Percentiles rank a stretch among this genome's conserved stretches.
phyloP scores from a whole-genome alignment of 2,797 vertebrate genomes.

The Adelosebastes latens region DNA sequence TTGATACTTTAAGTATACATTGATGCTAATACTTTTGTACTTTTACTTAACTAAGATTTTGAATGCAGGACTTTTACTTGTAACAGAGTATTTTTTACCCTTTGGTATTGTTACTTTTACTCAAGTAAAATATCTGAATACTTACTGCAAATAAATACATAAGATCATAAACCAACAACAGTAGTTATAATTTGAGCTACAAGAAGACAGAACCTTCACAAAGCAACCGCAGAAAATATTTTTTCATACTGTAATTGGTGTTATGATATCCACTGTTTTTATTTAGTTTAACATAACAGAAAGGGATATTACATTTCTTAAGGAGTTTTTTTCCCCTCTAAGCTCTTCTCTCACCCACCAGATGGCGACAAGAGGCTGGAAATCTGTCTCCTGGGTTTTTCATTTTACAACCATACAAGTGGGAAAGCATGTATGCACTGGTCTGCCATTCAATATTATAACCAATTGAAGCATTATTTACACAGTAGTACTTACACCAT shows the following conservation, averaged over 20 bases:
- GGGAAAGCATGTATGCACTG: not conserved
- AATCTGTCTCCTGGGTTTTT: not conserved
- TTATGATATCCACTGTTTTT: not conserved
- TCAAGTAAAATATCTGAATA: too few relatives aligned
- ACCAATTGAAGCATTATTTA: not conserved
- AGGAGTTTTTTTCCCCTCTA: not conserved
- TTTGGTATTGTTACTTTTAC: too few relatives aligned
- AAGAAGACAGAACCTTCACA: not conserved
- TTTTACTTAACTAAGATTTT: too few relatives aligned
- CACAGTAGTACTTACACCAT: not conserved
- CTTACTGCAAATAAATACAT: not conserved
- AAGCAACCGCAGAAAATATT: not conserved
- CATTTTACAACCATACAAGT: too few relatives aligned
- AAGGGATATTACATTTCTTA: not conserved
- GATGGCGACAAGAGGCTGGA: not conserved
- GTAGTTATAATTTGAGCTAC: not conserved
- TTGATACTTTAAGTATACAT: too few relatives aligned
- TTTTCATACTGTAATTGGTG: not conserved
- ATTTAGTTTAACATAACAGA: not conserved
- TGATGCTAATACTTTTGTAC: too few relatives aligned
- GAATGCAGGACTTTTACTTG: too few relatives aligned
- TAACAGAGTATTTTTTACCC: too few relatives aligned
- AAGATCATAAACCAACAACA: not conserved
- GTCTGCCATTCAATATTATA: not conserved
- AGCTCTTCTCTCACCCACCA: not conserved